Base-by-base conservation (phyloP, 2,888 invertebrate species). In the Dynastes hyllus region DNA sequence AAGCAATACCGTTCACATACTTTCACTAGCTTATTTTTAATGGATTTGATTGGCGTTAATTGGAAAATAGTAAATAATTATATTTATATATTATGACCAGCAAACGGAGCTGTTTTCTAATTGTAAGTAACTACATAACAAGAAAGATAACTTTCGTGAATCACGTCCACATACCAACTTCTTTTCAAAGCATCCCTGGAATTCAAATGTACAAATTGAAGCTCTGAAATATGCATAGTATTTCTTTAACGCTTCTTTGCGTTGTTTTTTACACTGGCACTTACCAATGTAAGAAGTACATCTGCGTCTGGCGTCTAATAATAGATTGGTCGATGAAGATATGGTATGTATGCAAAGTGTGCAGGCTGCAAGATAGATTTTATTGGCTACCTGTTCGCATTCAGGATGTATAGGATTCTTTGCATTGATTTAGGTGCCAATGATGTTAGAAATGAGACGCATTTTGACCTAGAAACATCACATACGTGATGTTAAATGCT, bases 161-260 rank as follows among this genome's bases (percentile, higher is more conserved):
- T 29, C n/a, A 27, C 63, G 2, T 63, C 63, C 0, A 63, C 32
- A 29, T 63, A 63, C 29, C 63, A 32, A 29, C 29, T 9, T 5
- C 27, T 32, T 63, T 61, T 61, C 61, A 13, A 69, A 27, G 51
- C 69, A 69, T 69, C 6, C 5, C 9, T 27, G 53, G 37, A 67
- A 55, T 13, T 37, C 69, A 53, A 55, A 67, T 55, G 66, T 58
- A 67, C 51, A 77, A 77, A 77, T 6, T 77, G 69, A 69, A 67
- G 77, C 58, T 37, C 55, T n/a, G 27, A 69, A 67, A 22, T 77
- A 77, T 77, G 77, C 29, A 13, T 13, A 55, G 53, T 67, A 77
- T 77, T 77, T 67, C 67, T 69, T 53, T 11, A 40, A 22, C 40
- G 69, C 69, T 53, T 51, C 45, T 37, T 67, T 77, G 22, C 51